Evolutionary conservation across 2,113 vertebrate species (phyloP), one percentile per base, ranked within the genome.

Genomic region (Otolemur garnettii): DNA sequence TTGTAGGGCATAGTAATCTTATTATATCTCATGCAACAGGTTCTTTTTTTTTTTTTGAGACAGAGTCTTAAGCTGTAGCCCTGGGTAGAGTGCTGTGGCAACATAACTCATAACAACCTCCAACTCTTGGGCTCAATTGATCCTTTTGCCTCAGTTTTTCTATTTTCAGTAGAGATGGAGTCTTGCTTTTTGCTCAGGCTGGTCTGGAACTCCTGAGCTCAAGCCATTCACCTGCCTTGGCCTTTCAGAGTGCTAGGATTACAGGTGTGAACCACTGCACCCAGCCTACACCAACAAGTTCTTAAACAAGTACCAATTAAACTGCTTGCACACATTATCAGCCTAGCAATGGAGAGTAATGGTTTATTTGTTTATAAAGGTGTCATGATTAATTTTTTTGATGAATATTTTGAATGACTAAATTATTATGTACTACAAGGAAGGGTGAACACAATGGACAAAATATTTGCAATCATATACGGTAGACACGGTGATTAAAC

Each of bases 351-450:
- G 22, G 57, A 77, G 45, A 87, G 3, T 38, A 57, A 53, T 57
- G 5, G 4, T 33, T 11, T 45, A 45, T 8, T 77, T 87, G 12
- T 78, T 86, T 74, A 74, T 55, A 4, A 57, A 86, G 9, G 10
- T 86, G 14, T 62, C 42, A 80, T 2, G 3, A n/a, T 79, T 77
- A 59, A 53, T 19, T 60, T 77, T 69, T 69, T 35, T 90, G 55
- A 64, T 89, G 21, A 93, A 55, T 62, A 50, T 59, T 72, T 93
- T 82, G 42, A 93, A 38, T 55, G 45, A 71, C 85, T 45, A 24
- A 33, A 93, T 75, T 45, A 72, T 69, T 71, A 87, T 19, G 12
- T 59, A 77, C 14, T 15, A 19, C 45, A 28, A 85, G 28, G 7
- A 62, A 91, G 88, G 4, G 30, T 87, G 45, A 90, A 66, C 24